A percentile compares a stretch with the other conserved stretches of the same genome.
Evolutionary conservation across 2,888 invertebrate species (phyloP).

Genomic region (Amitus sp.): DNA sequence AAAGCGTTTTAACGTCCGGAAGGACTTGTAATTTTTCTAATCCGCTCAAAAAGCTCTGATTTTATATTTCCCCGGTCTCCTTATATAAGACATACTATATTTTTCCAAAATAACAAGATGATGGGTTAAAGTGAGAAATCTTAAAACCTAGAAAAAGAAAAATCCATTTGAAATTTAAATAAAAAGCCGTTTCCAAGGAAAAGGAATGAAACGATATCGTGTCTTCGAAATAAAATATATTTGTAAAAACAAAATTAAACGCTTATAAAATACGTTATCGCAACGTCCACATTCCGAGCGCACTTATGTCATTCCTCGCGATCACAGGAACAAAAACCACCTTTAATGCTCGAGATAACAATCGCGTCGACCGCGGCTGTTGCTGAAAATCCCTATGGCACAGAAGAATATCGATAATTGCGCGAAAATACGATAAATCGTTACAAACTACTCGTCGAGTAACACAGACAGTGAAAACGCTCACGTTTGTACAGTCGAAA

Average conservation of each 20-base stretch:
- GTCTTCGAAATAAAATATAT: constrained; percentile 63
- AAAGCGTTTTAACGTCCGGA: too few relatives aligned
- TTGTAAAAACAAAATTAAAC: constrained; percentile 64
- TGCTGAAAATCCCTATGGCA: constrained; percentile 50
- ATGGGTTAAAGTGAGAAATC: too few relatives aligned
- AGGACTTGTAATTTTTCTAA: too few relatives aligned
- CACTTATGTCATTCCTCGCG: too few relatives aligned
- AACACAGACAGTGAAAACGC: too few relatives aligned
- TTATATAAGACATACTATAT: too few relatives aligned
- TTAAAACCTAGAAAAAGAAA: neutral
- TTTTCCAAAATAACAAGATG: too few relatives aligned
- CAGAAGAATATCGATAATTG: constrained; percentile 45
- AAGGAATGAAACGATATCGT: constrained; percentile 17
- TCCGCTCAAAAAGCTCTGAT: neutral
- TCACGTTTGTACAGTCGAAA: too few relatives aligned
- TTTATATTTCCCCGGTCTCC: too few relatives aligned
- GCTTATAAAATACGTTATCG: constrained; percentile 60
- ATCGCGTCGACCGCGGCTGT: too few relatives aligned
- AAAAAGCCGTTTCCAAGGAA: constrained; percentile 3
- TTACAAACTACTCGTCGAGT: too few relatives aligned
- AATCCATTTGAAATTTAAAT: neutral
- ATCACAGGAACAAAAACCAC: constrained; percentile 60
- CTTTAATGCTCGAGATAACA: constrained; percentile 44
- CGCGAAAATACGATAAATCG: neutral
- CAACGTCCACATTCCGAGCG: constrained; percentile 48